Conservation (phyloP, 2,888 invertebrate species). For the Nomada hirtipes region DNA sequence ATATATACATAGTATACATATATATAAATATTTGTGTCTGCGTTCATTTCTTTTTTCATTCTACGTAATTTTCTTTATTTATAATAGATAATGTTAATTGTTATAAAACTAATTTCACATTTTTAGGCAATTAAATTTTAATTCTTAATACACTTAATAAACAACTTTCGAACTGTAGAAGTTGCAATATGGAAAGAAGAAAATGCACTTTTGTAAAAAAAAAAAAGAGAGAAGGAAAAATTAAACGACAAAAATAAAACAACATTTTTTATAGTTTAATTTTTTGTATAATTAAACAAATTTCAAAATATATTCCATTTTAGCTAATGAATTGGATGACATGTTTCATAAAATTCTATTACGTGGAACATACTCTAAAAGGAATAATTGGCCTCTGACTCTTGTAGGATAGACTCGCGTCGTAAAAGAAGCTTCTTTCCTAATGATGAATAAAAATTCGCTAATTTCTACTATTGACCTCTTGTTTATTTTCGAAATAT, state of each 20-base stretch:
- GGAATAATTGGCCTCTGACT: no score
- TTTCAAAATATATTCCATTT: neutral
- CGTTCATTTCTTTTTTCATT: slow-evolving; percentile 10
- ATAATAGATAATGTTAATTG: neutral
- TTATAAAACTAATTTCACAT: neutral
- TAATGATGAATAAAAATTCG: no score
- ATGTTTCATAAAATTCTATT: neutral
- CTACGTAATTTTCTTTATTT: slow-evolving; percentile 8
- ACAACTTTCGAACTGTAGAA: slow-evolving; percentile 5
- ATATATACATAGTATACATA: no score
- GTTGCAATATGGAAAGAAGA: neutral
- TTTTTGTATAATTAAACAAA: neutral
- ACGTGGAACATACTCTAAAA: neutral
- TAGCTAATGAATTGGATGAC: neutral
- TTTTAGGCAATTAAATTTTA: neutral
- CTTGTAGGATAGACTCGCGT: no score
- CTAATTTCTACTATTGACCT: no score
- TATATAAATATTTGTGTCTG: slow-evolving; percentile 10
- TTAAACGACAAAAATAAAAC: neutral
- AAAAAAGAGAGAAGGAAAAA: neutral
- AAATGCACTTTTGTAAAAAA: slow-evolving; percentile 22
- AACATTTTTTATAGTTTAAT: neutral
- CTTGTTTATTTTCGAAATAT: no score
- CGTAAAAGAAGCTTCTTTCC: no score
- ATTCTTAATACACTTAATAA: neutral